These are phyloP conservation scores for Carassius auratus DNA, from an alignment of 2,113 vertebrate genomes.

Conservation along the genomic window DNA sequence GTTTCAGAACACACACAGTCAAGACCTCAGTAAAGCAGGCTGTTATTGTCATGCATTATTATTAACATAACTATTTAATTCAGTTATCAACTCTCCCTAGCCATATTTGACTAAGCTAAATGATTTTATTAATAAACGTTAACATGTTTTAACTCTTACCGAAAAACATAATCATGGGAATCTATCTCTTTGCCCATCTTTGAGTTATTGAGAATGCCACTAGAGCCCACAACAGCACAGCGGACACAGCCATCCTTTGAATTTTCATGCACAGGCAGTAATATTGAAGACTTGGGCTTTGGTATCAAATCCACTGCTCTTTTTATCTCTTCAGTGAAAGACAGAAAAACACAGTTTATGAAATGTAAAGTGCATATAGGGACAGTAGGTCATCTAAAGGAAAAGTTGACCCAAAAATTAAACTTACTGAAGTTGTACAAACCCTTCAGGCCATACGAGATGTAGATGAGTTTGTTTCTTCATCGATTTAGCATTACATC, in stretches of 20 bases:
- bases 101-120: too few species aligned
- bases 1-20: background rate
- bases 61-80: background rate
- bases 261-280: constrained; percentile 70
- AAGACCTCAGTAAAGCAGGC: background rate
- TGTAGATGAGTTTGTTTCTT: too few species aligned
- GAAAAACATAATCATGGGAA: constrained; percentile 85
- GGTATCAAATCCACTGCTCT: constrained; percentile 75
- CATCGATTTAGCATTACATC: too few species aligned
- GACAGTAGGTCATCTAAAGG: background rate
- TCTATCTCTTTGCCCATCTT: constrained; percentile 84
- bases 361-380: background rate
- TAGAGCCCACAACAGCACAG: constrained; percentile 87
- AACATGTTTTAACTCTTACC: constrained; percentile 70
- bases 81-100: background rate
- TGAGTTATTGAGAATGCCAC: constrained; percentile 86
- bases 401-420: too few species aligned
- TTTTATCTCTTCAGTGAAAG: constrained; percentile 77
- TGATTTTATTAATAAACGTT: background rate
- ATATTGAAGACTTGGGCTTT: constrained; percentile 73
- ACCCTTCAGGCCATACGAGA: too few species aligned
- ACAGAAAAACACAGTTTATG: background rate
- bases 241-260: constrained; percentile 73
- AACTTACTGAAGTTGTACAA: too few species aligned
- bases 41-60: background rate